These are phyloP conservation scores for Drosophila nigromelanica DNA, from an alignment of 1,140 invertebrate species.

Conservation along the genomic window DNA sequence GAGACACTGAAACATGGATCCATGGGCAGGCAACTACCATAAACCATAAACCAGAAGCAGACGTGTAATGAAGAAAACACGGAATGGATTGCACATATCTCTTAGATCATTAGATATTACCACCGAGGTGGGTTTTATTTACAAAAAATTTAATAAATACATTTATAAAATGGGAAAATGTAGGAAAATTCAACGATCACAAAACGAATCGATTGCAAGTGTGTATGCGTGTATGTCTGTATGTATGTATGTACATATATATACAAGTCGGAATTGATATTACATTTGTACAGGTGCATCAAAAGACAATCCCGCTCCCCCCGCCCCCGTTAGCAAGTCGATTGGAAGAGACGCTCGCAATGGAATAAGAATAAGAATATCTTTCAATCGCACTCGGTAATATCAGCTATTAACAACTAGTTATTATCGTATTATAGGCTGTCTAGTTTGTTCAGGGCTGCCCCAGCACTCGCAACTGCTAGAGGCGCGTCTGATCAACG, in stretches of 20 bases:
- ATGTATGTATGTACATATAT: slow-evolving; percentile 24
- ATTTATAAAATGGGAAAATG: slow-evolving; percentile 30
- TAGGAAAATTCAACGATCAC: slow-evolving; percentile 58
- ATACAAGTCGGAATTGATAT: slow-evolving; percentile 52
- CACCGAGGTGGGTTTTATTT: slow-evolving; percentile 58
- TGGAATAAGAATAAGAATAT: not conserved
- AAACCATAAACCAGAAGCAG: slow-evolving; percentile 52
- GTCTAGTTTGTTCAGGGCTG: slow-evolving; percentile 59
- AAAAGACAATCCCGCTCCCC: slow-evolving; percentile 7
- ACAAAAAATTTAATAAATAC: slow-evolving; percentile 56
- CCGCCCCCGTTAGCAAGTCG: not conserved
- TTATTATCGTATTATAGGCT: slow-evolving; percentile 12
- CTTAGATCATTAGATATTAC: slow-evolving; percentile 39
- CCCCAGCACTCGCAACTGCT: slow-evolving; percentile 49
- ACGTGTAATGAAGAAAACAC: slow-evolving; percentile 49
- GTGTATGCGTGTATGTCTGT: not conserved
- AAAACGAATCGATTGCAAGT: slow-evolving; percentile 37
- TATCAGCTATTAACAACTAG: slow-evolving; percentile 31
- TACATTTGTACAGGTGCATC: slow-evolving; percentile 51
- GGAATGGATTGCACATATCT: slow-evolving; percentile 45
- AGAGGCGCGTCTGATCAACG: slow-evolving; percentile 74
- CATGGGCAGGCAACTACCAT: slow-evolving; percentile 40
- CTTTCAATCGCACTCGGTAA: slow-evolving; percentile 6
- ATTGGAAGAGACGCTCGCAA: slow-evolving; percentile 4
- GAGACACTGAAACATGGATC: slow-evolving; percentile 19